phyloP scores from a whole-genome alignment of 2,797 vertebrate genomes.

The Hybognathus amarus region DNA sequence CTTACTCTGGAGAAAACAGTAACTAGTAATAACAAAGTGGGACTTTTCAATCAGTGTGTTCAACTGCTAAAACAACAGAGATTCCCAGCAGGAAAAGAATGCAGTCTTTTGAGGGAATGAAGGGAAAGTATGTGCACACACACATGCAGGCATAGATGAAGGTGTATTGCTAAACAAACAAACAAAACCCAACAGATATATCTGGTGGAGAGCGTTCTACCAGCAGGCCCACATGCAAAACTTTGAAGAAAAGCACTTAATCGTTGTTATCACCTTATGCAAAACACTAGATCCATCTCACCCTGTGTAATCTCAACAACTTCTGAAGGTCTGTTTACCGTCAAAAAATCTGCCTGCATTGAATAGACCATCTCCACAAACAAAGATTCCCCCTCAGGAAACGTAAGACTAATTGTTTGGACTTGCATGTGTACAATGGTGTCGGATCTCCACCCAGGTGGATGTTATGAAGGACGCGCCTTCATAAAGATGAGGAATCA shows the following conservation, averaged over 20 bases:
- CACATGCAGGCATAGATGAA: not conserved
- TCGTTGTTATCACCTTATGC: too few species aligned
- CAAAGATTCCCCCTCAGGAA: slow-evolving; percentile 42
- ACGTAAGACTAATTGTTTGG: slow-evolving; percentile 41
- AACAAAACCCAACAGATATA: slow-evolving; percentile 3
- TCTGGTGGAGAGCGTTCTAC: not conserved
- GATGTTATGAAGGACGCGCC: slow-evolving; percentile 46
- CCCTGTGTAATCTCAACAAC: slow-evolving; percentile 61
- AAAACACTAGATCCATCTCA: not conserved
- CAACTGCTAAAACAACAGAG: slow-evolving; percentile 42
- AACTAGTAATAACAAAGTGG: slow-evolving; percentile 56
- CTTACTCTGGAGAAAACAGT: slow-evolving; percentile 66
- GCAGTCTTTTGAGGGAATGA: slow-evolving; percentile 16
- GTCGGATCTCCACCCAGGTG: slow-evolving; percentile 39
- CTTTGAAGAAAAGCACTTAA: slow-evolving; percentile 10
- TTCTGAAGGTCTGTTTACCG: slow-evolving; percentile 55
- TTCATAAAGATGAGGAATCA: slow-evolving; percentile 33
- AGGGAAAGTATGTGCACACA: slow-evolving; percentile 41
- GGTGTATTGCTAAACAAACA: slow-evolving; percentile 2
- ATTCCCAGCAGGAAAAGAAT: slow-evolving; percentile 42
- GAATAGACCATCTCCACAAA: slow-evolving; percentile 42
- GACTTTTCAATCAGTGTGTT: slow-evolving; percentile 20
- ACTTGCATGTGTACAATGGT: slow-evolving; percentile 54
- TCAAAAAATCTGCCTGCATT: slow-evolving; percentile 63
- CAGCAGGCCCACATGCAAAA: not conserved